These are phyloP conservation scores for Callospermophilus lateralis DNA, from an alignment of 2,113 vertebrate species.

Conservation along the genomic window DNA sequence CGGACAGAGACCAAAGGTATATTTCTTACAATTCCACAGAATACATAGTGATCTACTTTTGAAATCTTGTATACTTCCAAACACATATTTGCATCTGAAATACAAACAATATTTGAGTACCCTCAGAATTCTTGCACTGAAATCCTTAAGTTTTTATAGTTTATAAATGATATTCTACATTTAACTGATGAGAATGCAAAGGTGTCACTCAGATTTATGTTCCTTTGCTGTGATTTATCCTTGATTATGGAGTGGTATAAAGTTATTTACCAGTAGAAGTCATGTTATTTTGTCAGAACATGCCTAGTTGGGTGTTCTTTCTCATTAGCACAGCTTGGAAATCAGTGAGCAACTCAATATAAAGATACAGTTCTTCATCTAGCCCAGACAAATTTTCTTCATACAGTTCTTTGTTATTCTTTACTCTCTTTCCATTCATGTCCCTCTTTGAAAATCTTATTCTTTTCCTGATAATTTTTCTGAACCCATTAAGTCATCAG, in stretches of 20 bases:
- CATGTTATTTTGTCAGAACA: not conserved
- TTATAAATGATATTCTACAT: not conserved
- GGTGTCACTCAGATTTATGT: not conserved
- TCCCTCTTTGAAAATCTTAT: not conserved
- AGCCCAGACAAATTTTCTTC: not conserved
- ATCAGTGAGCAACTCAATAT: not conserved
- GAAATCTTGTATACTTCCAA: not conserved
- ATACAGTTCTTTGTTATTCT: conserved; percentile 1
- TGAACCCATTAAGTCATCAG: conserved; percentile 23
- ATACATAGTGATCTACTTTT: not conserved
- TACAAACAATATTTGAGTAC: not conserved
- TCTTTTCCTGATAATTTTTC: conserved; percentile 32
- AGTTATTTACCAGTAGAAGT: not conserved
- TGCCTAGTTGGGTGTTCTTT: not conserved
- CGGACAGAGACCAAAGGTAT: not conserved
- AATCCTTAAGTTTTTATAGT: not conserved
- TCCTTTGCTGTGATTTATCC: not conserved
- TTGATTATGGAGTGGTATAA: not conserved
- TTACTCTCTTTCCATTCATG: not conserved
- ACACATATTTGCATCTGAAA: not conserved
- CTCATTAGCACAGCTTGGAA: not conserved
- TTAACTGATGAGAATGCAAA: not conserved
- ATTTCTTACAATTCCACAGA: not conserved
- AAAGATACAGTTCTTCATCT: not conserved
- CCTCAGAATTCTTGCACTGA: not conserved